A percentile compares a stretch with the other conserved stretches of the same genome.
These are phyloP conservation scores for Platichthys flesus DNA, from an alignment of 2,113 vertebrate species.

Conservation along the genomic window DNA sequence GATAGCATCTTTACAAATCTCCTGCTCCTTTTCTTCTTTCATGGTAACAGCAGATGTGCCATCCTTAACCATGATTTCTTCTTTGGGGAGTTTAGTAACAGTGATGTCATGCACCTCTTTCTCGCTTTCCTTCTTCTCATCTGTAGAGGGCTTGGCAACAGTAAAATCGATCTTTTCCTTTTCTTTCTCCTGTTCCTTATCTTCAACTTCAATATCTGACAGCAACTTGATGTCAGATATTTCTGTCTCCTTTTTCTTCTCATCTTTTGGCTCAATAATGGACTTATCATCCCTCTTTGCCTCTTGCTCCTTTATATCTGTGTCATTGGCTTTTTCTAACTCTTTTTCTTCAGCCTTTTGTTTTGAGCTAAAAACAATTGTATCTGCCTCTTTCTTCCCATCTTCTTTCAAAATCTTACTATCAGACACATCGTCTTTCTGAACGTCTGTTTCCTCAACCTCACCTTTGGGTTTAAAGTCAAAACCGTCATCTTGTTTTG, in stretches of 20 bases:
- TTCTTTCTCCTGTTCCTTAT: constrained; percentile 63
- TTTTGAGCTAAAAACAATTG: constrained; percentile 2
- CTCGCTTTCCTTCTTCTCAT: background rate
- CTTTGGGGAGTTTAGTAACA: constrained; percentile 40
- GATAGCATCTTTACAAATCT: constrained; percentile 39
- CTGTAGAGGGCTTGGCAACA: background rate
- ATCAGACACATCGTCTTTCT: constrained; percentile 19
- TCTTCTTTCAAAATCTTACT: constrained; percentile 19
- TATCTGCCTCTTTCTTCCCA: constrained; percentile 42
- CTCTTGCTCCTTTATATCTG: constrained; percentile 47
- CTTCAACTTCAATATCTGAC: too few relatives aligned
- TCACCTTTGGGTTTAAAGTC: constrained; percentile 39
- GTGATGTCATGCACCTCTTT: constrained; percentile 38
- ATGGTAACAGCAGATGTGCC: constrained; percentile 9
- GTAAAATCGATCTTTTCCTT: constrained; percentile 32
- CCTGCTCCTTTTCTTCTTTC: constrained; percentile 31
- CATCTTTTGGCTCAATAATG: constrained; percentile 30
- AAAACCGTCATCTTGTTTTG: constrained; percentile 42
- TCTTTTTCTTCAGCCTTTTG: constrained; percentile 45
- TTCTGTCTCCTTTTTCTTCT: constrained; percentile 55
- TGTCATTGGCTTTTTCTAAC: background rate
- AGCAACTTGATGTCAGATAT: constrained; percentile 20
- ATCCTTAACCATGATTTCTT: constrained; percentile 35
- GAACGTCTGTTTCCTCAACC: constrained; percentile 12
- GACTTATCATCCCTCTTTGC: constrained; percentile 12